Percentiles rank a stretch among this genome's conserved stretches.
Conservation (phyloP, 2,888 invertebrate species). For the Caenorhabditis becei region DNA sequence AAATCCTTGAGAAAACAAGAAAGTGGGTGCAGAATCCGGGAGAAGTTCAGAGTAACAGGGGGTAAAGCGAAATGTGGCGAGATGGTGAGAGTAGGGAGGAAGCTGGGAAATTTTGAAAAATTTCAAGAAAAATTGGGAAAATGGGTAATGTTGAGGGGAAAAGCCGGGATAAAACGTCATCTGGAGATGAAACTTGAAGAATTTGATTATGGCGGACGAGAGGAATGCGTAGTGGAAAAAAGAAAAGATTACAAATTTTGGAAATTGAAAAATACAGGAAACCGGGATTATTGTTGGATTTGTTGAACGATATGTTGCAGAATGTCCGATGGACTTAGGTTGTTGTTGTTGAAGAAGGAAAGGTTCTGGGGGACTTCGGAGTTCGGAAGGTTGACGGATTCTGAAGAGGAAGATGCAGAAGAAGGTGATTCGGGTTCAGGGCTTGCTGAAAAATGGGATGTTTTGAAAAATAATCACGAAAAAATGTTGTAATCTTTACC, state of each 20-base stretch:
- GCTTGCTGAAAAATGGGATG: too few relatives aligned
- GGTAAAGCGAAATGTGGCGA: constrained; percentile 1
- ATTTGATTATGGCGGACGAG: not conserved
- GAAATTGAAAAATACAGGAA: not conserved
- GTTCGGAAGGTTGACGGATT: not conserved
- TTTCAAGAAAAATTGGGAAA: not conserved
- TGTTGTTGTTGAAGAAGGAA: not conserved
- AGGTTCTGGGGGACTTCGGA: not conserved
- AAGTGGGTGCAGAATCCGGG: too few relatives aligned
- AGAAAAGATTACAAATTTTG: not conserved
- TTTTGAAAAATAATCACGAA: too few relatives aligned
- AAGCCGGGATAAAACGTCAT: not conserved
- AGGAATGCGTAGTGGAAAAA: not conserved
- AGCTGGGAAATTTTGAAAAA: not conserved
- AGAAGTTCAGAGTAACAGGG: too few relatives aligned
- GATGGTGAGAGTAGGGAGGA: not conserved
- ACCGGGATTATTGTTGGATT: not conserved
- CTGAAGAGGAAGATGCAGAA: not conserved
- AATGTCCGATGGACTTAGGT: not conserved
- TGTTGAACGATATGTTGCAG: not conserved
- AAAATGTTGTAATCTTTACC: too few relatives aligned
- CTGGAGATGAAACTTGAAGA: not conserved
- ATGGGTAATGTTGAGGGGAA: not conserved
- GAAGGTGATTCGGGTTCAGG: not conserved
- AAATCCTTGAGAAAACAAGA: too few relatives aligned